phyloP scores from a whole-genome alignment of 2,888 invertebrate species.

The Campoplex capitator region DNA sequence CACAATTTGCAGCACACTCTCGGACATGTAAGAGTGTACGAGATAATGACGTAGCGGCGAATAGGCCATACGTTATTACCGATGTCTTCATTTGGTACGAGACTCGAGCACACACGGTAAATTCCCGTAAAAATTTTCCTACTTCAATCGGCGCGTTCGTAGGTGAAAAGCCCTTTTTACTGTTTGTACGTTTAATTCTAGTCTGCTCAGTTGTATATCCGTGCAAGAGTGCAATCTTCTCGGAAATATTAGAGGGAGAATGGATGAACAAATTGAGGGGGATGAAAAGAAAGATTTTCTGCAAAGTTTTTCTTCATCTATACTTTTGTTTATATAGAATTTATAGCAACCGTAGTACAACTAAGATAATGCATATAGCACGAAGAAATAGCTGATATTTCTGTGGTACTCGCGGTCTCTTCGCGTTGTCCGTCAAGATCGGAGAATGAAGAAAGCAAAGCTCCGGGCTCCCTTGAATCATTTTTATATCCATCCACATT shows the following conservation, averaged over 20 bases:
- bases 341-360: conserved; percentile 72
- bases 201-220: conserved; percentile 47
- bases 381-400: conserved; percentile 63
- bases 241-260: conserved; percentile 23
- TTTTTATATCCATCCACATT: conserved; percentile 42
- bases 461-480: conserved; percentile 15
- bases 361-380: conserved; percentile 63
- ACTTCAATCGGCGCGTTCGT: conserved; percentile 12
- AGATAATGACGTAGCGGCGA: conserved; percentile 57
- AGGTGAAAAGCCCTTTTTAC: conserved; percentile 36
- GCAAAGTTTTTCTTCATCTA: conserved; percentile 38
- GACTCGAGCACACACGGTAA: conserved; percentile 24
- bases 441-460: conserved; percentile 49
- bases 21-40: conserved; percentile 21
- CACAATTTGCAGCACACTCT: conserved; percentile 58
- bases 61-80: conserved; percentile 49
- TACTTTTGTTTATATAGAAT: conserved; percentile 35
- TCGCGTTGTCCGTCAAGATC: conserved; percentile 28
- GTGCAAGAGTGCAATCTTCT: conserved; percentile 66
- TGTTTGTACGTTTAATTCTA: conserved; percentile 49
- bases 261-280: conserved; percentile 33
- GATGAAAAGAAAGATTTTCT: conserved; percentile 16
- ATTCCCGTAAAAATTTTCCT: conserved; percentile 44
- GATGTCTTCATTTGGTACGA: conserved; percentile 61
- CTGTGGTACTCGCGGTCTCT: conserved; percentile 33